Base-by-base conservation (phyloP, 2,113 vertebrate species). In the Tenebrosternarchus preto region DNA sequence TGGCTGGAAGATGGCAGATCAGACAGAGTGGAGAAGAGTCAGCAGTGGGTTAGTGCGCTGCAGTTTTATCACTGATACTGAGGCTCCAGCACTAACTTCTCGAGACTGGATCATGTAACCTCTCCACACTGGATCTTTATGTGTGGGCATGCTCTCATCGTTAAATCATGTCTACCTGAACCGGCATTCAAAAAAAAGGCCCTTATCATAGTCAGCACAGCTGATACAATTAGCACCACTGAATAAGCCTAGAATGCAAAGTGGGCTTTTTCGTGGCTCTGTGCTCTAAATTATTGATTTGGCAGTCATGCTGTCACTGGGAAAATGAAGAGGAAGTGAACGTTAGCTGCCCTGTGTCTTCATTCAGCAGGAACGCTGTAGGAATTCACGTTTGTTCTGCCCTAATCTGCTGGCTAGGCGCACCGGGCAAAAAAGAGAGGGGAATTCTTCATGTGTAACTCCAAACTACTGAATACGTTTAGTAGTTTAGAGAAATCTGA, bases 31-130 rank as follows among this genome's bases (percentile, higher is more conserved):
- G 57, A 60, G 31, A 31, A 17, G 68, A 59, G 20, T 73, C 36
- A 9, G 46, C 8, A 24, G 57, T 59, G 59, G 59, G 24, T 15
- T 46, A 31, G 43, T 3, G 24, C 3, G 11, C 16, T 67, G 29
- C 7, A 16, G 63, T 69, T 78, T 78, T 78, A 57, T 80, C 63
- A 71, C 76, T 77, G 68, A 72, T 72, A 50, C 50, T 24, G 33
- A 24, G 56, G 27, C 33, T 70, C 29, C 73, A 33, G 67, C 57
- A 57, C 50, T n/a, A n/a, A n/a, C n/a, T n/a, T n/a, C n/a, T n/a
- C n/a, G n/a, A n/a, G n/a, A n/a, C n/a, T n/a, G n/a, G n/a, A n/a
- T n/a, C n/a, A n/a, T n/a, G 50, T 63, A 50, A 63, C 17, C 31
- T 5, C 50, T 24, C 67, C 43, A 29, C 20, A 12, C 57, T 73